A percentile compares a stretch with the other conserved stretches of the same genome.
These are phyloP conservation scores for Drosophila diplacantha DNA, from an alignment of 2,888 invertebrate species.

Conservation along the genomic window DNA sequence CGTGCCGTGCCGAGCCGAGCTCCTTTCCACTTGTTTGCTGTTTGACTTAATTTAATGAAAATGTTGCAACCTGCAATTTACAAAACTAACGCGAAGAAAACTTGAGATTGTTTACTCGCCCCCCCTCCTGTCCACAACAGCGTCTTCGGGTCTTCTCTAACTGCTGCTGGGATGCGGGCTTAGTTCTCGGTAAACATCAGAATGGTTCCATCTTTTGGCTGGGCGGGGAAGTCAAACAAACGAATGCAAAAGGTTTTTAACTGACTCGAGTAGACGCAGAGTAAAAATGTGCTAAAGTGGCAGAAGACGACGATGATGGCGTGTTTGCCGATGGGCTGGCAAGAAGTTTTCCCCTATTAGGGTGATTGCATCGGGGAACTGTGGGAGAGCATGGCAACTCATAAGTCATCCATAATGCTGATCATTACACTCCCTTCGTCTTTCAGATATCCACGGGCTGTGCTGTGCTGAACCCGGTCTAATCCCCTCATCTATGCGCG, in stretches of 20 bases:
- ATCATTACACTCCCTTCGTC: conserved; percentile 17
- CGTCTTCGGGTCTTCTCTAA: conserved; percentile 23
- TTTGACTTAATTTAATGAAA: conserved; percentile 73
- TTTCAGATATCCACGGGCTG: conserved; percentile 50
- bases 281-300: conserved; percentile 40
- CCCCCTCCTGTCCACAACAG: conserved; percentile 9
- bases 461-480: conserved; percentile 7
- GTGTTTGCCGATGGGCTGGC: conserved; percentile 30
- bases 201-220: conserved; percentile 31
- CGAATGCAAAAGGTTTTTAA: conserved; percentile 48
- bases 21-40: conserved; percentile 52
- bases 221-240: conserved; percentile 55
- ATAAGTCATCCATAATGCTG: conserved; percentile 27
- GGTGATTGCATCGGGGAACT: conserved; percentile 22
- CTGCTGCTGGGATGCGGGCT: conserved; percentile 52
- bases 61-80: conserved; percentile 72
- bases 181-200: conserved; percentile 59
- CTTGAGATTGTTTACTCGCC: conserved; percentile 59
- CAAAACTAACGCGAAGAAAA: conserved; percentile 59
- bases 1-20: conserved; percentile 14
- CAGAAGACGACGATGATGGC: conserved; percentile 21
- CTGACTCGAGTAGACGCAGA: conserved; percentile 37
- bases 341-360: conserved; percentile 14
- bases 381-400: conserved; percentile 3
- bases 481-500: conserved; percentile 46